phyloP scores from a whole-genome alignment of 2,113 vertebrate genomes.

The Malurus cyaneus region DNA sequence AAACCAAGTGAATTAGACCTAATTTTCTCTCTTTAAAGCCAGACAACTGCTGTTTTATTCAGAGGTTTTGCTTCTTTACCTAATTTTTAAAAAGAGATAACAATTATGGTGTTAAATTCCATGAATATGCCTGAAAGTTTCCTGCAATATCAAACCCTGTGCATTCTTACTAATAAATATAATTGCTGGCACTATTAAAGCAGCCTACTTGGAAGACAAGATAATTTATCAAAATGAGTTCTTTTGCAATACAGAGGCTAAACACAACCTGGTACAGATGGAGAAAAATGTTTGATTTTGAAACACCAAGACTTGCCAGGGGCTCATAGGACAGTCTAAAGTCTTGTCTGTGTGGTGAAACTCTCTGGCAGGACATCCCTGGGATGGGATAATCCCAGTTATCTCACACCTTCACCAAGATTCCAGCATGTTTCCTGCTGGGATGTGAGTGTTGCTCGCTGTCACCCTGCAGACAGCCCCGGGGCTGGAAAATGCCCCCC shows the following conservation, averaged over 20 bases:
- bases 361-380: background rate
- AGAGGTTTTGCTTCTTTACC: background rate
- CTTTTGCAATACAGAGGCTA: background rate
- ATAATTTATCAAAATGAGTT: background rate
- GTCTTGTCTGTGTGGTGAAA: background rate
- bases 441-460: background rate
- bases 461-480: background rate
- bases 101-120: background rate
- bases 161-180: background rate
- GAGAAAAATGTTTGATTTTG: background rate
- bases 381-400: background rate
- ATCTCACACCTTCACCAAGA: background rate
- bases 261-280: background rate
- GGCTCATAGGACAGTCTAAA: background rate
- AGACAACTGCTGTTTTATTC: background rate
- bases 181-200: background rate
- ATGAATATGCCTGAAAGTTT: background rate
- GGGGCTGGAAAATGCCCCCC: background rate
- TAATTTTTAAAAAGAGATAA: background rate
- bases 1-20: background rate
- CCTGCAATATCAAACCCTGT: background rate
- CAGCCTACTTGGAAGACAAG: background rate
- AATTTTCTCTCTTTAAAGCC: background rate
- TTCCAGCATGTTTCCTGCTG: fast-evolving
- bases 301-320: background rate